A percentile compares a stretch with the other conserved stretches of the same genome.
These are phyloP conservation scores for Thrips palmi DNA, from an alignment of 1,140 invertebrate genomes.

Conservation along the genomic window DNA sequence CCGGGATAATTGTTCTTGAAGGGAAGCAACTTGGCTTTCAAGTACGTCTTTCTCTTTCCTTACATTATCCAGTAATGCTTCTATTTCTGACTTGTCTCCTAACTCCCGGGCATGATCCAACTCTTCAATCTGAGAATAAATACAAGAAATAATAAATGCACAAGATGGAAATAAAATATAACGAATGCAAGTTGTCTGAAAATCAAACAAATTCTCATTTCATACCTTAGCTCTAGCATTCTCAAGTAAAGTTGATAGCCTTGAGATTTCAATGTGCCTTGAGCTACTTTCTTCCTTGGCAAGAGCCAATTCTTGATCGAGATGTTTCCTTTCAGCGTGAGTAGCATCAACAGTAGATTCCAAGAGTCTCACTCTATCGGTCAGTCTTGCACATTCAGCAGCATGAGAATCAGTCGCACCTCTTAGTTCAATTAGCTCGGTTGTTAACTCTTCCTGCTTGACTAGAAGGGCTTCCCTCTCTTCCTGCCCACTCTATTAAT, in stretches of 20 bases:
- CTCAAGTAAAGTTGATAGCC: conserved; percentile 56
- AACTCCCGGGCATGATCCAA: conserved; percentile 36
- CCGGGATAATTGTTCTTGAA: conserved; percentile 58
- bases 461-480: conserved; percentile 47
- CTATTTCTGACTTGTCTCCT: conserved; percentile 42
- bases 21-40: conserved; percentile 44
- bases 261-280: conserved; percentile 48
- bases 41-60: conserved; percentile 46
- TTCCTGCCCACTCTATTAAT: conserved; percentile 50
- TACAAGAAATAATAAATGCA: conserved; percentile 5
- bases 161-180: not conserved
- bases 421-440: conserved; percentile 36
- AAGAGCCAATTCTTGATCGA: conserved; percentile 48
- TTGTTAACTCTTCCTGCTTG: conserved; percentile 62
- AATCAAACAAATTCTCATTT: conserved; percentile 24
- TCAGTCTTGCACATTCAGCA: conserved; percentile 39
- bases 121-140: conserved; percentile 29
- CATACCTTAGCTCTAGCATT: conserved; percentile 51
- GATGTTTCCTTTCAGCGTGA: conserved; percentile 46
- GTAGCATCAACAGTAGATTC: conserved; percentile 50
- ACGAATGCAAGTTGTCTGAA: conserved; percentile 8
- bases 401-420: conserved; percentile 27
- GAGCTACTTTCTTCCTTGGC: conserved; percentile 38
- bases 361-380: conserved; percentile 35
- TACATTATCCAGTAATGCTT: conserved; percentile 49